These are phyloP conservation scores for Aepyceros melampus DNA, from an alignment of 2,113 vertebrate species.

Conservation along the genomic window DNA sequence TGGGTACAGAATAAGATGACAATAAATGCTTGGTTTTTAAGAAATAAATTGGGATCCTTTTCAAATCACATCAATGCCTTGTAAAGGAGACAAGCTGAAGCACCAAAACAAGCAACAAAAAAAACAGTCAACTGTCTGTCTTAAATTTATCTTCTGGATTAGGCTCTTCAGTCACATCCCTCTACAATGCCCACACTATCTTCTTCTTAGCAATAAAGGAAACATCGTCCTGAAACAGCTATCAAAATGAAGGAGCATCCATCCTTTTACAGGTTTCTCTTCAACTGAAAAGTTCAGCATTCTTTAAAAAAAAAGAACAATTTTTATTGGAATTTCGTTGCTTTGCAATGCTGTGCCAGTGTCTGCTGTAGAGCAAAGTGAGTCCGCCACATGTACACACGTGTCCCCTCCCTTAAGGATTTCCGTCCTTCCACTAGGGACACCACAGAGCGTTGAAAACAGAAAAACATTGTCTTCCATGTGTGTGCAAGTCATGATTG, in stretches of 20 bases:
- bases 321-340: background rate
- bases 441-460: background rate
- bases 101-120: background rate
- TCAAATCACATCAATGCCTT: background rate
- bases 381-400: background rate
- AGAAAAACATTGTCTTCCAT: background rate
- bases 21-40: background rate
- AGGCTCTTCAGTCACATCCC: background rate
- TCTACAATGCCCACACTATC: accelerated
- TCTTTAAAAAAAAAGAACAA: background rate
- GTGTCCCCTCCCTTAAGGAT: background rate
- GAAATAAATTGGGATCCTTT: background rate
- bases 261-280: background rate
- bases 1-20: background rate
- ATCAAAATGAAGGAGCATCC: background rate
- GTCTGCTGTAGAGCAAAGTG: background rate
- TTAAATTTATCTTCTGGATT: background rate
- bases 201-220: background rate
- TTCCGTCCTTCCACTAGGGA: background rate
- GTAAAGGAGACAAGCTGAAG: background rate
- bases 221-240: background rate
- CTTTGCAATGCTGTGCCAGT: background rate
- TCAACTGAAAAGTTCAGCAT: background rate
- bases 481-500: accelerated
- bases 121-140: background rate